Evolutionary conservation across 2,888 invertebrate species (phyloP).

Genomic region (Rhorus exstirpatorius): DNA sequence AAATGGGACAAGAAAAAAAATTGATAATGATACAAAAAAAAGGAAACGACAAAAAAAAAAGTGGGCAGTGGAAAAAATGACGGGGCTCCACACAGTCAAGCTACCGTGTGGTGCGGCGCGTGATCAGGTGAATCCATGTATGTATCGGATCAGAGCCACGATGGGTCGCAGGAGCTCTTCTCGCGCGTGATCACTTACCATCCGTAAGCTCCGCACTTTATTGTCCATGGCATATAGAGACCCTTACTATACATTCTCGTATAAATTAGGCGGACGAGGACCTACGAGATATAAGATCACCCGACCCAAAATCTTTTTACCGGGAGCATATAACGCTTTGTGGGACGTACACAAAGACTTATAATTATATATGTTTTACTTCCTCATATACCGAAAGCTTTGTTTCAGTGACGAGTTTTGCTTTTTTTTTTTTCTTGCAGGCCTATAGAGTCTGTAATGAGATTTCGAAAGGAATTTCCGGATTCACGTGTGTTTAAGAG

Average conservation of each 20-base stretch:
- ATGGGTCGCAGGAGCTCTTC: slow-evolving; percentile 7
- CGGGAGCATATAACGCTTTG: not conserved
- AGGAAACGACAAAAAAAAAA: slow-evolving; percentile 72
- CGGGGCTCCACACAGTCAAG: slow-evolving; percentile 77
- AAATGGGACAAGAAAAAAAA: slow-evolving; percentile 55
- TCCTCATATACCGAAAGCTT: too few species aligned
- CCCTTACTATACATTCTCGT: slow-evolving; percentile 5
- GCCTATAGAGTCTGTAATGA: too few species aligned
- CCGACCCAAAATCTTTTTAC: slow-evolving; percentile 38
- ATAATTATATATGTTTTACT: not conserved
- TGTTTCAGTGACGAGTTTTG: too few species aligned
- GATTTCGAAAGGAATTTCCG: too few species aligned
- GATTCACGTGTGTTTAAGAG: too few species aligned
- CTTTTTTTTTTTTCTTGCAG: too few species aligned
- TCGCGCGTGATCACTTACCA: slow-evolving; percentile 49
- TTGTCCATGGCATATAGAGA: slow-evolving; percentile 25
- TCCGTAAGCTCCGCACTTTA: slow-evolving; percentile 44
- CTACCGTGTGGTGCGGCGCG: slow-evolving; percentile 81
- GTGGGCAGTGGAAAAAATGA: slow-evolving; percentile 82
- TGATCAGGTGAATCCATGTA: slow-evolving; percentile 76
- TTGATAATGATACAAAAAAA: slow-evolving; percentile 36
- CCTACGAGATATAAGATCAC: slow-evolving; percentile 39
- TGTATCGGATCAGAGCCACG: not conserved
- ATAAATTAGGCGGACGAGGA: slow-evolving; percentile 48
- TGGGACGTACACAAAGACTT: not conserved